These are phyloP conservation scores for Trimorus sp. DNA, from an alignment of 2,888 invertebrate genomes.

Conservation along the genomic window DNA sequence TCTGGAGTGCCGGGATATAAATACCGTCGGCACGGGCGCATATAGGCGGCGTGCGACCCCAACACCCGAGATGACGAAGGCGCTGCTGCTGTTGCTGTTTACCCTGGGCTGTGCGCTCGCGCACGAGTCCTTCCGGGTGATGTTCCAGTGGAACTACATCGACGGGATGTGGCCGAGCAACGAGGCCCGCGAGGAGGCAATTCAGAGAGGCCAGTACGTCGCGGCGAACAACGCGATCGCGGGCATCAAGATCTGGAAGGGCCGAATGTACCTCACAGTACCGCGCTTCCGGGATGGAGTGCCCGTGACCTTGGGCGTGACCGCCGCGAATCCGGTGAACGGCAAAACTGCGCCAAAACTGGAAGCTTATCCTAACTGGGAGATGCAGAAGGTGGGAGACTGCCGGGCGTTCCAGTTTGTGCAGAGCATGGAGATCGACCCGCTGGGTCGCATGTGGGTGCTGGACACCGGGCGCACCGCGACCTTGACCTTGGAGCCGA, in stretches of 20 bases:
- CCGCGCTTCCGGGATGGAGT: constrained; percentile 88
- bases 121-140: constrained; percentile 85
- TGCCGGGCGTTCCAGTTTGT: constrained; percentile 88
- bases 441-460: constrained; percentile 85
- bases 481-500: constrained; percentile 82
- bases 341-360: constrained; percentile 85
- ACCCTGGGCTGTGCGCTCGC: constrained; percentile 51
- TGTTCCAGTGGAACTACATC: constrained; percentile 88
- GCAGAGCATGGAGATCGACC: constrained; percentile 89
- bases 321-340: constrained; percentile 80
- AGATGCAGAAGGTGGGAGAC: constrained; percentile 86
- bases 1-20: constrained; percentile 44
- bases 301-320: constrained; percentile 86
- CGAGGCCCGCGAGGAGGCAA: constrained; percentile 83
- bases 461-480: constrained; percentile 85
- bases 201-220: constrained; percentile 84
- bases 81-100: constrained; percentile 49
- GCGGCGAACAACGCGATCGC: constrained; percentile 87
- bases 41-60: not conserved
- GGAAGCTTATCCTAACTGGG: constrained; percentile 88
- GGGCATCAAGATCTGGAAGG: constrained; percentile 87
- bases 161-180: constrained; percentile 87
- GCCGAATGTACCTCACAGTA: constrained; percentile 86
- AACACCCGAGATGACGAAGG: constrained; percentile 8
- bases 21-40: constrained; percentile 7